These are phyloP conservation scores for Agonum fuliginosum DNA, from an alignment of 2,888 invertebrate genomes.

Conservation along the genomic window DNA sequence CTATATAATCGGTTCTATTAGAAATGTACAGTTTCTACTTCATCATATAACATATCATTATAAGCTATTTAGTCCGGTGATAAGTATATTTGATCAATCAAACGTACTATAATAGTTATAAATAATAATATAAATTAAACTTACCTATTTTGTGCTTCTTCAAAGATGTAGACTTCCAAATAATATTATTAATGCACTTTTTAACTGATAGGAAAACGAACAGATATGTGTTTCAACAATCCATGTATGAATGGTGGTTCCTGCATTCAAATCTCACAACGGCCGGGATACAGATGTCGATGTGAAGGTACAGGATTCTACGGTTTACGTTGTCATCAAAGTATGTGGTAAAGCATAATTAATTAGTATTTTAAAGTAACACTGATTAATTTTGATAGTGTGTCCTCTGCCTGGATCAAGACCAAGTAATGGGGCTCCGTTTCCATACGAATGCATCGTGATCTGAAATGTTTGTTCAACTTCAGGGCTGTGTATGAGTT, in stretches of 20 bases:
- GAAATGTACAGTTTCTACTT: no score
- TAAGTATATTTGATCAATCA: no score
- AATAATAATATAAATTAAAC: no score
- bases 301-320: conserved; percentile 86
- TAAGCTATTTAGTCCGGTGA: no score
- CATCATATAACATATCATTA: no score
- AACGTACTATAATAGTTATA: no score
- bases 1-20: no score
- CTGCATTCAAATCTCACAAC: conserved; percentile 81
- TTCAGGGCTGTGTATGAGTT: background rate
- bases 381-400: no score
- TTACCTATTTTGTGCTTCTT: no score
- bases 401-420: conserved; percentile 74
- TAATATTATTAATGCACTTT: background rate
- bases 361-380: background rate
- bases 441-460: conserved; percentile 82
- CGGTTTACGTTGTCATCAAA: conserved; percentile 82
- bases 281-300: conserved; percentile 80
- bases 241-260: conserved; percentile 81
- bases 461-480: conserved; percentile 73
- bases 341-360: conserved; percentile 70
- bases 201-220: conserved; percentile 70
- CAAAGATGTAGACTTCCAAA: no score
- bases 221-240: conserved; percentile 79
- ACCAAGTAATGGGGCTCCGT: conserved; percentile 69